Conservation (phyloP, 1,140 invertebrate genomes). For the Aphaenogaster rudis region DNA sequence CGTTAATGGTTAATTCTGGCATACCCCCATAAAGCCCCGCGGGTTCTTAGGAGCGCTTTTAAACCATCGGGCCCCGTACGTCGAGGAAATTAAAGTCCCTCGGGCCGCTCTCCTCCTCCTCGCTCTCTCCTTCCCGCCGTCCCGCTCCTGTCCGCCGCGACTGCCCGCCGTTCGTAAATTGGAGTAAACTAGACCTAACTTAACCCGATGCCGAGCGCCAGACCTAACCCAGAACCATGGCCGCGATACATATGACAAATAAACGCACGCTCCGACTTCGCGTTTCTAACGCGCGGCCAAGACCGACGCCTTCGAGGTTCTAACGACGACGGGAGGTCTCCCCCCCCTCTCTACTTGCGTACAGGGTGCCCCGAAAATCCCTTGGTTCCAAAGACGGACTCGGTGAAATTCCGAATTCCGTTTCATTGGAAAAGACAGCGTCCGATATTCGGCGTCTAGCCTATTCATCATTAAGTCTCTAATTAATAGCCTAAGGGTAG, state of each 20-base stretch:
- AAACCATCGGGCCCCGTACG: conserved; percentile 51
- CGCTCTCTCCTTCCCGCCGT: not conserved
- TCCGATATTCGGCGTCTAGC: not conserved
- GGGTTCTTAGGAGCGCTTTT: conserved; percentile 62
- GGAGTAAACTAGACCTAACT: conserved; percentile 62
- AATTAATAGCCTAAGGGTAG: no score
- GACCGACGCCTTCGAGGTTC: conserved; percentile 53
- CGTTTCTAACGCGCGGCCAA: conserved; percentile 53
- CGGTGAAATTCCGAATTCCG: not conserved
- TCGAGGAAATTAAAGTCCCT: conserved; percentile 67
- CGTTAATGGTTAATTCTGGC: conserved; percentile 82
- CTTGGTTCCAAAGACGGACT: not conserved
- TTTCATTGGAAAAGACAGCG: not conserved
- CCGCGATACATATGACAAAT: conserved; percentile 55
- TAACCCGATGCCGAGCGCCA: conserved; percentile 48
- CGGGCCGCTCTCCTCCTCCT: conserved; percentile 40
- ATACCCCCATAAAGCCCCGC: conserved; percentile 73
- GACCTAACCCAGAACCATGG: conserved; percentile 48
- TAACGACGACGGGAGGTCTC: conserved; percentile 35
- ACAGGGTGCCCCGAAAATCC: conserved; percentile 25
- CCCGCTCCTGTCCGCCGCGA: not conserved
- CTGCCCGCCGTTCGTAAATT: conserved; percentile 59
- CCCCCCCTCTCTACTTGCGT: not conserved
- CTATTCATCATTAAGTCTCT: not conserved
- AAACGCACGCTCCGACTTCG: conserved; percentile 50